phyloP scores from a whole-genome alignment of 2,113 vertebrate species.

The Prinia subflava region DNA sequence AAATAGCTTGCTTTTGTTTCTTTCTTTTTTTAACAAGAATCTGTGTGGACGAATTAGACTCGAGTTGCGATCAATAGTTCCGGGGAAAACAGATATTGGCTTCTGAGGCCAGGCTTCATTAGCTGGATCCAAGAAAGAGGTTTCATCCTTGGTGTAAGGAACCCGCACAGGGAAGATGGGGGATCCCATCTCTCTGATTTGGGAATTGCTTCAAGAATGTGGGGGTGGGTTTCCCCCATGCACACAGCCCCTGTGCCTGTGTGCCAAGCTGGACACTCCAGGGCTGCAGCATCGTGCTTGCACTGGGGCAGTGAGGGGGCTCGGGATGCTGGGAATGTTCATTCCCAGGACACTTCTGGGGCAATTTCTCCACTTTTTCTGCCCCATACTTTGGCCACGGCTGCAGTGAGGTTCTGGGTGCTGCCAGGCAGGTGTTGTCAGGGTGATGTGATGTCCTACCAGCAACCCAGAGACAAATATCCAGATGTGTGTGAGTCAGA shows the following conservation, averaged over 20 bases:
- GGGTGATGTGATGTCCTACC: neutral
- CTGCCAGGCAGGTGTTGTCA: accelerated
- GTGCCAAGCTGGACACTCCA: accelerated
- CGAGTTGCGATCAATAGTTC: neutral
- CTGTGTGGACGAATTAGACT: neutral
- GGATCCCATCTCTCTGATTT: neutral
- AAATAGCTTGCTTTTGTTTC: neutral
- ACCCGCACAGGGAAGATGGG: neutral
- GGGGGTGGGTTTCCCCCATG: accelerated
- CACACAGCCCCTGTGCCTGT: accelerated
- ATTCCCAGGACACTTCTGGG: neutral
- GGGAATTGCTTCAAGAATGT: neutral
- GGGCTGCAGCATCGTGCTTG: neutral
- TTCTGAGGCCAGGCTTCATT: neutral
- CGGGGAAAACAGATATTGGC: neutral
- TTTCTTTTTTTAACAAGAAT: neutral
- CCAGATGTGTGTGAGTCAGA: accelerated
- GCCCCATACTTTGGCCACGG: accelerated
- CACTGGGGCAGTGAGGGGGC: accelerated
- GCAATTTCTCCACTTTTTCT: accelerated
- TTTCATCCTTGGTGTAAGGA: neutral
- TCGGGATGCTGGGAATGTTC: accelerated
- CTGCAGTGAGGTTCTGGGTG: accelerated
- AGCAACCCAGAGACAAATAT: neutral
- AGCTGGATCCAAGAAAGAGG: neutral